Evolutionary conservation across 2,797 vertebrate species (phyloP), one percentile per base, ranked within the genome.

Genomic region (Artibeus jamaicensis): DNA sequence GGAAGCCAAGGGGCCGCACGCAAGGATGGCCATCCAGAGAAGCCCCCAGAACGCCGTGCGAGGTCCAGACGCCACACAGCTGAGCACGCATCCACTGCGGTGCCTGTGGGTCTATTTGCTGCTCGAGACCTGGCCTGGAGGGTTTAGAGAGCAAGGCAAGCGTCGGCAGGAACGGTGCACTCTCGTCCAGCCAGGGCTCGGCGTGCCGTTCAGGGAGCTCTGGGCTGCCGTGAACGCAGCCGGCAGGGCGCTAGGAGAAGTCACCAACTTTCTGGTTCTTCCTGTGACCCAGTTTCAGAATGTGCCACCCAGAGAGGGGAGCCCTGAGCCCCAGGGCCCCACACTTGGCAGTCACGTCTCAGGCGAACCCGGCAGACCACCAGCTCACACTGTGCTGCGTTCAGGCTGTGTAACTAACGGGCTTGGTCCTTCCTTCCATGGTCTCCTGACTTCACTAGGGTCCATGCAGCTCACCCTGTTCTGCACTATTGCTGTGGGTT

Each of bases 361-460:
- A 24, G 70, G 26, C 1, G 16, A 21, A 4, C 29, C 73, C 44
- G 3, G 4, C 9, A 7, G 0, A 2, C 34, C 2, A 0, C 29
- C 12, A 9, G 11, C 65, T 67, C 10, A 0, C 21, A 6, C 32
- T 73, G 34, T 6, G 12, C 19, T 71, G 21, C 1, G 5, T 37
- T 85, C 16, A 21, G 5, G 37, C 44, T 18, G 15, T 12, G 11
- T 24, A 81, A 57, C n/a, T 42, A 46, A 55, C 46, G 22, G 18
- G 37, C 1, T 9, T 32, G 18, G 7, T n/a, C 24, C 19, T 50
- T 11, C 5, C 4, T 71, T 78, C 67, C 15, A 21, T 34, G 21
- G 21, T 71, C 34, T 37, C 50, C 37, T 22, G 26, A 32, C 24
- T 11, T 79, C 7, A 39, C 74, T 37, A 53, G 42, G 76, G 42